Evolutionary conservation across 2,888 invertebrate genomes (phyloP), one percentile per base, ranked within the genome.

Genomic region (Agriopis marginaria): DNA sequence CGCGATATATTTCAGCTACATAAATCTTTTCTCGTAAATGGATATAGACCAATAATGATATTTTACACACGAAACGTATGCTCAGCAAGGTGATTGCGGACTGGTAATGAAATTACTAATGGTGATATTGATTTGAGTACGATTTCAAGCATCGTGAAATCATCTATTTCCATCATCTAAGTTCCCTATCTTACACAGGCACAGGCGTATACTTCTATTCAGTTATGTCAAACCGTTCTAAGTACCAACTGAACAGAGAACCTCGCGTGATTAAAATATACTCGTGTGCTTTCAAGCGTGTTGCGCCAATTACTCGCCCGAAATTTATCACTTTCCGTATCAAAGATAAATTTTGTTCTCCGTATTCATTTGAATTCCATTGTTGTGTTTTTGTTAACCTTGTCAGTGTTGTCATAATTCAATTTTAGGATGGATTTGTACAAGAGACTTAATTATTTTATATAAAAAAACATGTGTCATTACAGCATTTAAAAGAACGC

Each of bases 251-350:
- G 68, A 63, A 63, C 65, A 63, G 66, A 70, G 68, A 59, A 74
- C 54, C 55, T 66, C 47, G 65, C 64, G 64, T 63, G 56, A 70
- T 71, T 71, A 70, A 65, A 60, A 60, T 56, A 53, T 51, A 63
- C 7, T 12, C 12, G n/a, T 64, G 70, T 51, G 64, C 60, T 58
- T 60, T 70, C 66, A 64, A 58, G 68, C 71, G 68, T 62, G 66
- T 56, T 69, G 62, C 59, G 68, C 59, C 75, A 73, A 72, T 73
- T 75, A 73, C 68, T 66, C 59, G 54, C 47, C 23, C 58, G 39
- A 53, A 59, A 68, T 68, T 58, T 68, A 68, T 68, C 68, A 63
- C 63, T 47, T 47, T 53, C 62, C 58, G 53, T 63, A 68, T 68
- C 51, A 63, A 47, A 58, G 45, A 58, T 47, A 53, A 62, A 63